phyloP scores from a whole-genome alignment of 2,888 invertebrate species.

The Dioctria rufipes region DNA sequence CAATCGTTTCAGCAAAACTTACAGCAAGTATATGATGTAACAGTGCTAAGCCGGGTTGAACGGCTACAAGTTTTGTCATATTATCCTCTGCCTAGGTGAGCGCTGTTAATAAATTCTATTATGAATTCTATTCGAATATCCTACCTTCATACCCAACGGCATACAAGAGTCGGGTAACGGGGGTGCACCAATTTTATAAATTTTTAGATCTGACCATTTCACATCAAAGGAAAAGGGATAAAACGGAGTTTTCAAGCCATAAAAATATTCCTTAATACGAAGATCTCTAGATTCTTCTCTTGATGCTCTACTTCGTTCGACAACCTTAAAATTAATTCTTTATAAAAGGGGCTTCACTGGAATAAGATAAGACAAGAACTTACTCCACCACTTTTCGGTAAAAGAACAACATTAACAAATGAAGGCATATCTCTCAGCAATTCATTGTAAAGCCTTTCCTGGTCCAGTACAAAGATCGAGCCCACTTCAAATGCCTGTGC shows the following conservation, averaged over 20 bases:
- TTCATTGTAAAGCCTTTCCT: conserved; percentile 96
- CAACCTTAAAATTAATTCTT: conserved; percentile 76
- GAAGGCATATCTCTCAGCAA: conserved; percentile 93
- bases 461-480: conserved; percentile 94
- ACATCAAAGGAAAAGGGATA: conserved; percentile 97
- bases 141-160: conserved; percentile 93
- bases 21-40: conserved; percentile 92
- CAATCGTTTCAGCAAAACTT: conserved; percentile 85
- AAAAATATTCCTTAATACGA: conserved; percentile 94
- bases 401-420: conserved; percentile 91
- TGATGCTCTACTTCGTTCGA: conserved; percentile 83
- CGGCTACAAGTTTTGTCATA: conserved; percentile 87
- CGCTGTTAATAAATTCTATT: background rate
- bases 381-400: conserved; percentile 97
- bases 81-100: conserved; percentile 79
- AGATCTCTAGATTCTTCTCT: conserved; percentile 84
- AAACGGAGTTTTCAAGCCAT: conserved; percentile 85
- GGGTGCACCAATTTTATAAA: conserved; percentile 96
- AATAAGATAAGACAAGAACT: conserved; percentile 66
- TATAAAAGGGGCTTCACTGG: conserved; percentile 20
- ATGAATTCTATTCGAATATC: background rate
- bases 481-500: conserved; percentile 97
- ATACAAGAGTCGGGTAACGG: conserved; percentile 95
- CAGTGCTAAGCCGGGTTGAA: conserved; percentile 83
- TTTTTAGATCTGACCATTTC: conserved; percentile 89